phyloP scores from a whole-genome alignment of 1,140 invertebrate genomes.

The Aporrectodea caliginosa region DNA sequence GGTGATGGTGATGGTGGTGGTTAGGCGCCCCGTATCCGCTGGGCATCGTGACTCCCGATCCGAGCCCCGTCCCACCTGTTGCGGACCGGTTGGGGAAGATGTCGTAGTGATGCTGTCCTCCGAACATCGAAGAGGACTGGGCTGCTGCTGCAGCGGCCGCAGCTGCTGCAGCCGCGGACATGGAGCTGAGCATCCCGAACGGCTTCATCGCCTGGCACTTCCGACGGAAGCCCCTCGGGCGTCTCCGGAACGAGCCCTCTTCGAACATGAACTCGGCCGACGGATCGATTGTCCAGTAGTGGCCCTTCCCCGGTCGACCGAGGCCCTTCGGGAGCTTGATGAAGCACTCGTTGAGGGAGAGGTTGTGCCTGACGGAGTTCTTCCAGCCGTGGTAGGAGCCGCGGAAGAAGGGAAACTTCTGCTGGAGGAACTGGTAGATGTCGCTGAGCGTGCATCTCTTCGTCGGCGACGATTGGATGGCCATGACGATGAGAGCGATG shows the following conservation, averaged over 20 bases:
- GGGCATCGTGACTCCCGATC: not conserved
- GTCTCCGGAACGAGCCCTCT: slow-evolving; percentile 85
- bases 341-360: slow-evolving; percentile 95
- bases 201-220: slow-evolving; percentile 60
- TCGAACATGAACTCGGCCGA: slow-evolving; percentile 95
- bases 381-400: slow-evolving; percentile 98
- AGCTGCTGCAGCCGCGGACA: too few species aligned
- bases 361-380: slow-evolving; percentile 94
- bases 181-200: not conserved
- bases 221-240: slow-evolving; percentile 85
- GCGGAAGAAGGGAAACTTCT: slow-evolving; percentile 81
- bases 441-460: slow-evolving; percentile 57
- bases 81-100: not conserved
- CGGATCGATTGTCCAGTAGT: slow-evolving; percentile 97
- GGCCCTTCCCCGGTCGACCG: slow-evolving; percentile 88
- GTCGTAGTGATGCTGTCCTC: not conserved
- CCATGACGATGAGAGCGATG: slow-evolving; percentile 96
- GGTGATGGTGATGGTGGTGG: too few species aligned
- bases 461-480: slow-evolving; percentile 71
- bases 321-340: slow-evolving; percentile 62
- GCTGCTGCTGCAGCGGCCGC: too few species aligned
- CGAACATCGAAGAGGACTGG: not conserved
- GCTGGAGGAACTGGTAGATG: slow-evolving; percentile 58
- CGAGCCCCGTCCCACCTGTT: too few species aligned
- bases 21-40: not conserved